These are phyloP conservation scores for Labroides dimidiatus DNA, from an alignment of 2,797 vertebrate species.

Conservation along the genomic window DNA sequence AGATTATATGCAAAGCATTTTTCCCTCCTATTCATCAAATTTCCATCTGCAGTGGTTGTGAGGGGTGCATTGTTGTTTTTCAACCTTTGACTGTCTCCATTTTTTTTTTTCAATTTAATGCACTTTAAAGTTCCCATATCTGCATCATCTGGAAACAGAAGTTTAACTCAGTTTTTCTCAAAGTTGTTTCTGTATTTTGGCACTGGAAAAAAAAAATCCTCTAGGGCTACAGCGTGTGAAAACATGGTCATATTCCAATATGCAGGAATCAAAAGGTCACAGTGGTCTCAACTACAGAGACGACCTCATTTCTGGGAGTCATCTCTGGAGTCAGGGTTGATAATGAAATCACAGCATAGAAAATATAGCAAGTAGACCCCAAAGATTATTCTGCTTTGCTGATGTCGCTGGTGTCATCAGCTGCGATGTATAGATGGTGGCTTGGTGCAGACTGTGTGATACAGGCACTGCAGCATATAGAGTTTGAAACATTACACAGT, in stretches of 20 bases:
- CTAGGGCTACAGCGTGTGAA: not conserved
- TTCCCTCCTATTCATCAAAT: not conserved
- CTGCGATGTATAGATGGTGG: not conserved
- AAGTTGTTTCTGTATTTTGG: not conserved
- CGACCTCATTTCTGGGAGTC: not conserved
- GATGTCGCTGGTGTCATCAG: not conserved
- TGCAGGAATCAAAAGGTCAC: slow-evolving; percentile 1
- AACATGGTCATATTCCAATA: slow-evolving; percentile 1
- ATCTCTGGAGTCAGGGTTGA: not conserved
- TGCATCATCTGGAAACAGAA: slow-evolving; percentile 2
- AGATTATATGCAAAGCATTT: not conserved
- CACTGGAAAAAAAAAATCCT: not conserved
- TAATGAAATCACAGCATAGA: not conserved
- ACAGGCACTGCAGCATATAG: not conserved
- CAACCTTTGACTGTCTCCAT: not conserved
- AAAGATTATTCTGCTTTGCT: not conserved
- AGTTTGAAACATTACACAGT: not conserved
- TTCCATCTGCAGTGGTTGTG: not conserved
- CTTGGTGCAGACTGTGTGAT: not conserved
- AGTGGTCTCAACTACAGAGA: not conserved
- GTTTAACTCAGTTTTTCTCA: not conserved
- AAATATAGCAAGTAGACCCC: not conserved
- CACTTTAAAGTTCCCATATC: not conserved
- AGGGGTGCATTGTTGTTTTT: not conserved
- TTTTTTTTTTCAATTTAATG: not conserved